Evolutionary conservation across 2,888 invertebrate genomes (phyloP).

Genomic region (Torymus tubicola): DNA sequence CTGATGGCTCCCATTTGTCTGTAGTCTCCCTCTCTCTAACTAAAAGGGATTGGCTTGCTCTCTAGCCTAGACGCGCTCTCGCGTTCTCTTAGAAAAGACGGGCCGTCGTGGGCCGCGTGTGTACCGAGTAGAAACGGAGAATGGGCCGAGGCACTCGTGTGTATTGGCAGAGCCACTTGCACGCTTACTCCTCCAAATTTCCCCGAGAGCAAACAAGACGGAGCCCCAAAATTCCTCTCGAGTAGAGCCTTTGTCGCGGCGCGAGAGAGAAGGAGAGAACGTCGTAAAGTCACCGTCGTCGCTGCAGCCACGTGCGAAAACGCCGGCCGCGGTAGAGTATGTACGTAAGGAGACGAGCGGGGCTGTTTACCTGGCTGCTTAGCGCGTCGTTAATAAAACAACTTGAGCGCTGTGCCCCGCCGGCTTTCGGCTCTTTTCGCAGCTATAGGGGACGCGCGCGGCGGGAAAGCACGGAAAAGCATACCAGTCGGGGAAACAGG

Average conservation of each 20-base stretch:
- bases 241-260: constrained; percentile 8
- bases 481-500: background rate
- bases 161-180: constrained; percentile 33
- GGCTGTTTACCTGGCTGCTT: constrained; percentile 45
- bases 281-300: constrained; percentile 14
- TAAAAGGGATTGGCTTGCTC: constrained; percentile 8
- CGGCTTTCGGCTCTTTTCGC: background rate
- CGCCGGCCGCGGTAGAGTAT: background rate
- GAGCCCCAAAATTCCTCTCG: constrained; percentile 42
- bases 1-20: constrained; percentile 46
- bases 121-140: constrained; percentile 1
- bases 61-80: background rate
- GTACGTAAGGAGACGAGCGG: background rate
- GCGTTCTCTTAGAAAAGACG: constrained; percentile 1
- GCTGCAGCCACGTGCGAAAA: constrained; percentile 34
- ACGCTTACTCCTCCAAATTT: background rate
- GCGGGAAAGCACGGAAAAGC: background rate
- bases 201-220: constrained; percentile 14
- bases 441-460: background rate
- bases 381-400: constrained; percentile 45
- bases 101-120: constrained; percentile 10
- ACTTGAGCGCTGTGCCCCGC: background rate
- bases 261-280: background rate
- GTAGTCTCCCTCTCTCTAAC: background rate
- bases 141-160: background rate